Conservation (phyloP, 2,797 vertebrate genomes). For the Tenualosa thibaudeaui region DNA sequence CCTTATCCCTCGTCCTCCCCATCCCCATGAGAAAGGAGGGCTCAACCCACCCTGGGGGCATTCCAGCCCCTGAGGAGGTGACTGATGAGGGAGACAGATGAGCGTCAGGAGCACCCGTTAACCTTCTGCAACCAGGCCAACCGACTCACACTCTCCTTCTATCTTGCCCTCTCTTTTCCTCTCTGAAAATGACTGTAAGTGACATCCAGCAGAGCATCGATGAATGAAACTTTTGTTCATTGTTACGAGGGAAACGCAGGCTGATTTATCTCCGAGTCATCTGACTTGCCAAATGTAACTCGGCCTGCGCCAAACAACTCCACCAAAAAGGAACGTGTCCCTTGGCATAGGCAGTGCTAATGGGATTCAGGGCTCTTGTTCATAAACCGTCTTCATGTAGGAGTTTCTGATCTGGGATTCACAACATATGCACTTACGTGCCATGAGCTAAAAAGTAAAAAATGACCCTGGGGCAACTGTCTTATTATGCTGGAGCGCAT, state of each 20-base stretch:
- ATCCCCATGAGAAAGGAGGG: not conserved
- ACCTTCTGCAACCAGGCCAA: not conserved
- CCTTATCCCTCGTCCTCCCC: not conserved
- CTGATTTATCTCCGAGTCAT: conserved; percentile 15
- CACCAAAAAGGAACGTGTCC: not conserved
- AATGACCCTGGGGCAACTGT: not conserved
- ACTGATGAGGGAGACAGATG: not conserved
- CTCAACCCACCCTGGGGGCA: conserved; percentile 3
- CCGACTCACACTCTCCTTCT: not conserved
- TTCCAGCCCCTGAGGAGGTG: conserved; percentile 1
- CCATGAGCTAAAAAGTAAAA: not conserved
- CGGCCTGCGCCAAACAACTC: conserved; percentile 1
- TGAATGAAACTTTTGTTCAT: conserved; percentile 21
- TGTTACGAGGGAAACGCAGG: not conserved
- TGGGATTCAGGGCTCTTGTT: not conserved
- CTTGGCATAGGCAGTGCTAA: not conserved
- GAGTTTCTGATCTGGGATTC: conserved; percentile 1
- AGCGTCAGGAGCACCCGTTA: not conserved
- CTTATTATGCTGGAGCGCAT: not conserved
- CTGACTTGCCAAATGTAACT: conserved; percentile 24
- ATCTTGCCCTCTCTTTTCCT: not conserved
- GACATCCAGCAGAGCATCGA: not conserved
- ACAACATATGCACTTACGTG: not conserved
- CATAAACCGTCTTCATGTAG: not conserved
- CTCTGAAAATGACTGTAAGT: conserved; percentile 9